These are phyloP conservation scores for Morpho helenor DNA, from an alignment of 2,888 invertebrate genomes.

Conservation along the genomic window DNA sequence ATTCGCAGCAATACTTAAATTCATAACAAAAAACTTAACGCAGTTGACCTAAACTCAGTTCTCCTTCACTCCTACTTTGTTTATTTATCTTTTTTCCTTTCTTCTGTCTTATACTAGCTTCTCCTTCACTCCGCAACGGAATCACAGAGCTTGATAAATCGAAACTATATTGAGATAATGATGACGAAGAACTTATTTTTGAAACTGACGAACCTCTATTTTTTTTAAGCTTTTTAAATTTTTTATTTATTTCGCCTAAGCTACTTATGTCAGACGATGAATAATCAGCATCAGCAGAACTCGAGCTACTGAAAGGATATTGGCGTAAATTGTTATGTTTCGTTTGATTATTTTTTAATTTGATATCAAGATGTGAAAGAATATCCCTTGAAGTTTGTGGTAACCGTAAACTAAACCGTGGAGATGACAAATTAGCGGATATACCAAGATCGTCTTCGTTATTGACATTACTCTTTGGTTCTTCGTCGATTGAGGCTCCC, in stretches of 20 bases:
- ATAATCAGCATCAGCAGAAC: conserved; percentile 58
- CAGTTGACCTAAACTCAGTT: conserved; percentile 42
- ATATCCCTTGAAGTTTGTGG: conserved; percentile 58
- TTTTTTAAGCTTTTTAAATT: conserved; percentile 41
- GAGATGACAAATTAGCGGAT: conserved; percentile 65
- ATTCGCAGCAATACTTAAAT: neutral
- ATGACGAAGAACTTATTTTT: conserved; percentile 52
- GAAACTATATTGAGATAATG: conserved; percentile 44
- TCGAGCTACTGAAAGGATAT: conserved; percentile 44
- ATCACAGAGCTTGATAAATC: conserved; percentile 48
- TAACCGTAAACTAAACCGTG: conserved; percentile 61
- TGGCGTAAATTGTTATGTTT: conserved; percentile 31
- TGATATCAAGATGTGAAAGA: conserved; percentile 46
- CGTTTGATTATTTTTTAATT: conserved; percentile 3
- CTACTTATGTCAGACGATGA: conserved; percentile 69
- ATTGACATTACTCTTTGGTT: conserved; percentile 36
- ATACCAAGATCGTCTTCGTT: conserved; percentile 49
- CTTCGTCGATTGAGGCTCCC: conserved; percentile 35
- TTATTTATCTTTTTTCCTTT: conserved; percentile 32
- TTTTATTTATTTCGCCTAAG: conserved; percentile 58
- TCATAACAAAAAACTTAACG: conserved; percentile 3
- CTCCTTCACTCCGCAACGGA: conserved; percentile 62
- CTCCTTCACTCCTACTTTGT: conserved; percentile 47
- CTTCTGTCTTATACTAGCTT: conserved; percentile 47
- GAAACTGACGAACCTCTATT: conserved; percentile 42